Evolutionary conservation across 2,797 vertebrate species (phyloP).

Genomic region (Leuciscus waleckii): DNA sequence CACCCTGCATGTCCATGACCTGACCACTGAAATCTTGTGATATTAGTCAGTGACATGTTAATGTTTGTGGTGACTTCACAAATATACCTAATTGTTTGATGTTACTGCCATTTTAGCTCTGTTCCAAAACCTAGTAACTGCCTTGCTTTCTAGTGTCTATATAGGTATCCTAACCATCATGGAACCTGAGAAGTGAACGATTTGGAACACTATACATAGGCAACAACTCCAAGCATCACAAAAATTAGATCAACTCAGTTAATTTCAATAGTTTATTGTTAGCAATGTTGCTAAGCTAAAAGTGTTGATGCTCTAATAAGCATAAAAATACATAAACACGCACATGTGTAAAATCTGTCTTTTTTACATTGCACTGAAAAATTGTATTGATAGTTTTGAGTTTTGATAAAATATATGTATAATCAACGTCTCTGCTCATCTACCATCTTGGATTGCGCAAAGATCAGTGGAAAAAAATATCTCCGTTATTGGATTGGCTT

Average conservation of each 20-base stretch:
- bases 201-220: background rate
- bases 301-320: background rate
- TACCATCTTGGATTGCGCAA: too few relatives aligned
- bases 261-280: background rate
- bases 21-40: constrained; percentile 45
- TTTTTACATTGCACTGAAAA: background rate
- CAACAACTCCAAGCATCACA: background rate
- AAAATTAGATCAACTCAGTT: background rate
- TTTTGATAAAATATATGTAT: background rate
- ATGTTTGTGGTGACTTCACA: constrained; percentile 16
- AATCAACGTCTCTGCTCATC: background rate
- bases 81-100: background rate
- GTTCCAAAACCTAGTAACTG: constrained; percentile 12
- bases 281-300: background rate
- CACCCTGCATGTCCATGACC: constrained; percentile 55
- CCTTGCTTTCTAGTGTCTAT: background rate
- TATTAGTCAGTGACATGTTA: constrained; percentile 2
- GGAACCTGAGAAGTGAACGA: background rate
- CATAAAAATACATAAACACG: background rate
- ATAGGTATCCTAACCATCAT: background rate
- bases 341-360: background rate
- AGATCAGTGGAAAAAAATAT: too few relatives aligned
- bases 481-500: background rate
- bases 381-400: background rate
- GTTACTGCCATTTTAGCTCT: background rate